Conservation (phyloP, 2,888 invertebrate species). For the Cataglyphis rosenhaueri region DNA sequence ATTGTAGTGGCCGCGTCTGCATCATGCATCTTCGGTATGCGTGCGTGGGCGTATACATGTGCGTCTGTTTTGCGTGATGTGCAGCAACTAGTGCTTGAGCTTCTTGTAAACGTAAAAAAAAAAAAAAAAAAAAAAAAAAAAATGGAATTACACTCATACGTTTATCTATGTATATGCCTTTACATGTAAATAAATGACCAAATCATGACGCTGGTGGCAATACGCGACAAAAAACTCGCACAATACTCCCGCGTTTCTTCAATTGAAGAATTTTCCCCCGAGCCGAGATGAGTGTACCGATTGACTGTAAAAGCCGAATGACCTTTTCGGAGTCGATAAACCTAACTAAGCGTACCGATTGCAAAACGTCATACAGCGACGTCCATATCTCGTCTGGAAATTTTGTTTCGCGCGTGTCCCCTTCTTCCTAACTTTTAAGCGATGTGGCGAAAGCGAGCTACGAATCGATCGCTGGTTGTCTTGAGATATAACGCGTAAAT, state of each 20-base stretch:
- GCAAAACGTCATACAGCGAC: slow-evolving; percentile 58
- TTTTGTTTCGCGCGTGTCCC: slow-evolving; percentile 43
- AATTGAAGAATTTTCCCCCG: slow-evolving; percentile 29
- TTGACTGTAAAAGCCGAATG: slow-evolving; percentile 38
- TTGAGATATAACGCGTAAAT: not conserved
- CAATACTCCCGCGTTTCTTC: slow-evolving; percentile 22
- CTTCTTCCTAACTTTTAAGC: slow-evolving; percentile 33
- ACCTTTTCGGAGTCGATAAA: slow-evolving; percentile 42
- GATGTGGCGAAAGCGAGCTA: slow-evolving; percentile 58
- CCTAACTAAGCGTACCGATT: slow-evolving; percentile 20
- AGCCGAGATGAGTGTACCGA: slow-evolving; percentile 36
- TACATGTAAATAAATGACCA: slow-evolving; percentile 53
- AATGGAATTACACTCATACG: slow-evolving; percentile 33
- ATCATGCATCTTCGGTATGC: slow-evolving; percentile 68
- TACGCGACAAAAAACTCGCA: slow-evolving; percentile 55
- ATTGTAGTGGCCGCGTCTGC: slow-evolving; percentile 70
- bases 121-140: not conserved
- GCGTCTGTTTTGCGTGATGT: slow-evolving; percentile 61
- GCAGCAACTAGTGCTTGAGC: slow-evolving; percentile 75
- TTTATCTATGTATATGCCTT: slow-evolving; percentile 33
- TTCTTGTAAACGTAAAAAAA: slow-evolving; percentile 53
- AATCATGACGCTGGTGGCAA: slow-evolving; percentile 60
- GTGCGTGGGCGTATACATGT: slow-evolving; percentile 59
- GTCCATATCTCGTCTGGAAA: slow-evolving; percentile 20
- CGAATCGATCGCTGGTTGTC: slow-evolving; percentile 68